Percentiles rank a stretch among this genome's conserved stretches.
phyloP scores from a whole-genome alignment of 2,888 invertebrate genomes.

The Apodemia duryi region DNA sequence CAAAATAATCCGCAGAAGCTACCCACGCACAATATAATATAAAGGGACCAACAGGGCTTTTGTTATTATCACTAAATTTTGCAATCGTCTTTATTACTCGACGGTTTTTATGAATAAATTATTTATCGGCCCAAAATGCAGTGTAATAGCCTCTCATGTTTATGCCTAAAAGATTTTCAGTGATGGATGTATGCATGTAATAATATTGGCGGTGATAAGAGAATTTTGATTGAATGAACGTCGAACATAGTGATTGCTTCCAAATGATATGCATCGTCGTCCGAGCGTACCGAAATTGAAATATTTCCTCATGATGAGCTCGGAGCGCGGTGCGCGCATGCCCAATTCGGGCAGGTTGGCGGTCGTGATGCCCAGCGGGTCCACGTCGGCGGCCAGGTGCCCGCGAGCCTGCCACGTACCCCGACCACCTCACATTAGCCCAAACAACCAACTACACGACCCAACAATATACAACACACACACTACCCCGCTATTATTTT shows the following conservation, averaged over 20 bases:
- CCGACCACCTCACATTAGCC: slow-evolving; percentile 58
- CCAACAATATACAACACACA: slow-evolving; percentile 36
- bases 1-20: no score
- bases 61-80: not conserved
- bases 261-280: slow-evolving; percentile 40
- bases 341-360: slow-evolving; percentile 80
- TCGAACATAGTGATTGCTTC: slow-evolving; percentile 44
- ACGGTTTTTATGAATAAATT: not conserved
- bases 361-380: slow-evolving; percentile 94
- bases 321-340: slow-evolving; percentile 72
- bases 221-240: slow-evolving; percentile 34
- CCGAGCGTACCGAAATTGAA: slow-evolving; percentile 75
- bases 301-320: slow-evolving; percentile 80
- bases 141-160: slow-evolving; percentile 6
- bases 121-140: not conserved
- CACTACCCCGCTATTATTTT: not conserved
- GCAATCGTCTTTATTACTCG: not conserved
- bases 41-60: not conserved
- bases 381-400: slow-evolving; percentile 95
- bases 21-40: no score
- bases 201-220: slow-evolving; percentile 47
- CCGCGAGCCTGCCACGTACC: slow-evolving; percentile 89
- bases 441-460: slow-evolving; percentile 26
- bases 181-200: slow-evolving; percentile 55
- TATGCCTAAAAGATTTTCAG: not conserved